Conservation (phyloP, 2,113 vertebrate species). For the Rhinopomastus cyanomelas region DNA sequence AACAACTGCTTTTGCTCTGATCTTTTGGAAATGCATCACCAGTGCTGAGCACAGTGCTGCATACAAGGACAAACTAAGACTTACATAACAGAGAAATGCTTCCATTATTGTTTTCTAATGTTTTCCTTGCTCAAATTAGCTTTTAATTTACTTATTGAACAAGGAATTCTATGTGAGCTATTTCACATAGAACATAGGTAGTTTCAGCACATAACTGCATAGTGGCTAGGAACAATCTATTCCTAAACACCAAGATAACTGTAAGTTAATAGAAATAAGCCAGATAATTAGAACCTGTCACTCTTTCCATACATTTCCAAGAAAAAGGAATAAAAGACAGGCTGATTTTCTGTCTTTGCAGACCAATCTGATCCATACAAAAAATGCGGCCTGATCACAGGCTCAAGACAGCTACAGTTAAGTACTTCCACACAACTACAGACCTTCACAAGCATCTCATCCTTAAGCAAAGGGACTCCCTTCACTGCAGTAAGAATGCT, state of each 20-base stretch:
- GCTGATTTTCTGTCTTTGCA: neutral
- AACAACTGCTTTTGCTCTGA: neutral
- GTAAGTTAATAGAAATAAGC: neutral
- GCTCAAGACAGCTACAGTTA: neutral
- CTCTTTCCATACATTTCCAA: neutral
- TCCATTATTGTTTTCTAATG: neutral
- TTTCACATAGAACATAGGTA: neutral
- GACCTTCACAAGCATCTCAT: neutral
- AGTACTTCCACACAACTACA: neutral
- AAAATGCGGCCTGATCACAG: rapidly evolving
- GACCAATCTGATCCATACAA: neutral
- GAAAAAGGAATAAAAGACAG: neutral
- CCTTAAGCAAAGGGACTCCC: neutral
- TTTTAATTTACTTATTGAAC: neutral
- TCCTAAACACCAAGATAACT: neutral
- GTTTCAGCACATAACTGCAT: neutral
- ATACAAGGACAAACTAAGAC: neutral
- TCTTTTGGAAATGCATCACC: neutral
- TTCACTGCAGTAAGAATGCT: neutral
- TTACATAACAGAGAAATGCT: rapidly evolving
- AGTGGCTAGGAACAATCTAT: neutral
- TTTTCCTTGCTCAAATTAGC: neutral
- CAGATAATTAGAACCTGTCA: neutral
- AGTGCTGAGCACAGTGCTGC: neutral
- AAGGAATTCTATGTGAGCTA: neutral